Percentiles rank a stretch among this genome's conserved stretches.
phyloP scores from a whole-genome alignment of 2,888 invertebrate species.

The Dasypolia templi region DNA sequence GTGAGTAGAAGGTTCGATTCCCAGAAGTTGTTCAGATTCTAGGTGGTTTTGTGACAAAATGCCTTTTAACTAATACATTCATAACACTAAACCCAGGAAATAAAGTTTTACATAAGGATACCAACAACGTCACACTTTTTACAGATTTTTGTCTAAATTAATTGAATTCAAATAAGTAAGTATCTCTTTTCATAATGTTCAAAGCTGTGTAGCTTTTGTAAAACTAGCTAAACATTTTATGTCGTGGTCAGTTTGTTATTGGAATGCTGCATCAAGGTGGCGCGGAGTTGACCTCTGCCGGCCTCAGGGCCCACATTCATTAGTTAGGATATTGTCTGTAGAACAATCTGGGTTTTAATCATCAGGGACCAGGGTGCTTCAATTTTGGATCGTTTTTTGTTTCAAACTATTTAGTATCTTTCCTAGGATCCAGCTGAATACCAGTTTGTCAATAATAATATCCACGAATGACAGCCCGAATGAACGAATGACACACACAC shows the following conservation, averaged over 20 bases:
- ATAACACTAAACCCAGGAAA: neutral
- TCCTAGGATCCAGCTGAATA: neutral
- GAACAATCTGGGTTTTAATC: neutral
- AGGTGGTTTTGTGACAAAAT: neutral
- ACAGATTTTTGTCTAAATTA: neutral
- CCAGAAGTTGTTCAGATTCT: neutral
- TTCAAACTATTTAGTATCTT: neutral
- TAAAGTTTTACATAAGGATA: neutral
- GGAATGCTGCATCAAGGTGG: conserved; percentile 54
- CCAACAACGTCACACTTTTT: no score
- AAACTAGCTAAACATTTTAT: conserved; percentile 15
- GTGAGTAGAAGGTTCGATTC: neutral
- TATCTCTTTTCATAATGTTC: neutral
- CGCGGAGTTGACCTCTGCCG: conserved; percentile 36
- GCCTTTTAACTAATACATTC: neutral
- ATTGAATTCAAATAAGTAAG: neutral
- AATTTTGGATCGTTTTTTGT: neutral
- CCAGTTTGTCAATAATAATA: neutral
- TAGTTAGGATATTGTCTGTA: conserved; percentile 24
- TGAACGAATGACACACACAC: no score
- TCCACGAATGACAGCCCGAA: neutral
- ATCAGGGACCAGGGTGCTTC: no score
- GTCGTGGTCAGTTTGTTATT: conserved; percentile 5
- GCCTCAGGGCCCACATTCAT: conserved; percentile 47
- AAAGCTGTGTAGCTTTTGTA: neutral